phyloP scores from a whole-genome alignment of 2,797 vertebrate species.

The Ctenochaetus hawaiiensis region DNA sequence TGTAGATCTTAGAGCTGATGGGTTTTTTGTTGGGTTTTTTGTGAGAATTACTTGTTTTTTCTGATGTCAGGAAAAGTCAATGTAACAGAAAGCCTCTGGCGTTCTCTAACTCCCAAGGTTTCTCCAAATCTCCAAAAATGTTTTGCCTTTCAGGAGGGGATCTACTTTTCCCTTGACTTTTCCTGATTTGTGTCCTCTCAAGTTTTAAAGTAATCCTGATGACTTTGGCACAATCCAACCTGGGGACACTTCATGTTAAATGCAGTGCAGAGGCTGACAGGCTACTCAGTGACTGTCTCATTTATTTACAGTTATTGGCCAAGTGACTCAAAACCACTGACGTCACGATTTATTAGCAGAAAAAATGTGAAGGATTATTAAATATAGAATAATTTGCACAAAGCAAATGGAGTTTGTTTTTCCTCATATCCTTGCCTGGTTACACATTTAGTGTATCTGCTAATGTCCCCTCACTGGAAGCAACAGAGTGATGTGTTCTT shows the following conservation, averaged over 20 bases:
- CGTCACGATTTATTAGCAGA: slow-evolving; percentile 63
- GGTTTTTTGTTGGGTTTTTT: too few relatives aligned
- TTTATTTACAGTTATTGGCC: slow-evolving; percentile 71
- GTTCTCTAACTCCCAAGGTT: too few relatives aligned
- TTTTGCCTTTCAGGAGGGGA: slow-evolving; percentile 1
- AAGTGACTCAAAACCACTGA: slow-evolving; percentile 62
- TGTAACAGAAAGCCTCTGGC: not conserved
- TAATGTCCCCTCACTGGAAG: slow-evolving; percentile 3
- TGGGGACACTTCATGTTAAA: slow-evolving; percentile 25
- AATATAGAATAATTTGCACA: slow-evolving; percentile 53
- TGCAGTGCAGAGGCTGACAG: slow-evolving; percentile 25
- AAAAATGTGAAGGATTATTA: slow-evolving; percentile 49
- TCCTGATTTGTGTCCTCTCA: slow-evolving; percentile 3
- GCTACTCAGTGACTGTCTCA: slow-evolving; percentile 42
- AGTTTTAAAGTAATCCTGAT: slow-evolving; percentile 8
- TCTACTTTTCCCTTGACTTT: not conserved
- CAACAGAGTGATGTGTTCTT: slow-evolving; percentile 33
- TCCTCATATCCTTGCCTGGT: slow-evolving; percentile 16
- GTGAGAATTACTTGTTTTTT: not conserved
- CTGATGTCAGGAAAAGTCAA: not conserved
- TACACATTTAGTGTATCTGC: slow-evolving; percentile 28
- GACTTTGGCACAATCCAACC: slow-evolving; percentile 17
- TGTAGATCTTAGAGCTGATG: not conserved
- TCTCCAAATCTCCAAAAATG: not conserved
- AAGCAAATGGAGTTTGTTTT: slow-evolving; percentile 36